Base-by-base conservation (phyloP, 2,888 invertebrate species). In the Trissolcus japonicus region DNA sequence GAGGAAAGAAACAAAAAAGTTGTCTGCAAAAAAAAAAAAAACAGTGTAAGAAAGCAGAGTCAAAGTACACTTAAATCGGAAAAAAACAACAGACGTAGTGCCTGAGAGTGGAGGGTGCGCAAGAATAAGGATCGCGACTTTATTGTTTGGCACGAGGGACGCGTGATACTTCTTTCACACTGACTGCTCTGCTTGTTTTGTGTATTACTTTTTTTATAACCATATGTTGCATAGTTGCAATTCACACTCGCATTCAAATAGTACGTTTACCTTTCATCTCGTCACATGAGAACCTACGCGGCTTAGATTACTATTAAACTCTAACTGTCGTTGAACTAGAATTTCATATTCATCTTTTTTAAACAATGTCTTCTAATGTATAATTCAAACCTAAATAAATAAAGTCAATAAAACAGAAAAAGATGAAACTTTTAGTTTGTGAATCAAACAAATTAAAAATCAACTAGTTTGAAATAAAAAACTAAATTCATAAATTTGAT, bases 71-170 rank as follows among this genome's bases (percentile, higher is more conserved):
- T 76, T 78, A 61, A 80, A 80, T 76, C 67, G 61, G 57, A 2
- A 73, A 80, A n/a, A 76, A 62, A 76, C 74, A 76, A 80, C 76
- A 69, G 77, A 76, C 56, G 66, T 66, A 63, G 67, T 67, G 62
- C 61, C 61, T 16, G 16, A 62, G 66, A 25, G 61, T 48, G 56
- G 74, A 78, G 71, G 77, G 75, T 71, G 66, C 14, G 48, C 29
- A 48, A 71, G 66, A 51, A 50, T 62, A 65, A 67, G 57, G 63
- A 63, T 74, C 66, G 73, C 79, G 76, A 76, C 69, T 69, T 75
- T 76, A 75, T 79, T 79, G 79, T 79, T 76, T 76, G 76, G 53
- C 56, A 43, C 61, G 66, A 73, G 79, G 66, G 73, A 62, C 62
- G 68, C 29, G 40, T 67, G 69, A 69, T 53, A 66, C 76, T 69